Evolutionary conservation across 2,888 invertebrate genomes (phyloP).

Genomic region (Xylophagus ater): DNA sequence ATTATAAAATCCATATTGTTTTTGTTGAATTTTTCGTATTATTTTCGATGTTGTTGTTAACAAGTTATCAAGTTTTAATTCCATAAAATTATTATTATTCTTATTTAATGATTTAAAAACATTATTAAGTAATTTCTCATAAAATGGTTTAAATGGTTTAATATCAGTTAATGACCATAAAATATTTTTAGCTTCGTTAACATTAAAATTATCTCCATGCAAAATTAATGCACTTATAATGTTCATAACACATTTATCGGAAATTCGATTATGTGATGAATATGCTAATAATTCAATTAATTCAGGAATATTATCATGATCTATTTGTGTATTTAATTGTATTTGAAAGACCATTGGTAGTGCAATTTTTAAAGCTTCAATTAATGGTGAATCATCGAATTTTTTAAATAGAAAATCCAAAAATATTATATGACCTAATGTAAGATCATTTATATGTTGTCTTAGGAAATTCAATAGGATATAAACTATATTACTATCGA

Average conservation of each 20-base stretch:
- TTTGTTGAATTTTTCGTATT: constrained; percentile 39
- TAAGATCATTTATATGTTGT: constrained; percentile 48
- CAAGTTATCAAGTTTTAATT: constrained; percentile 41
- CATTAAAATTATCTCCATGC: constrained; percentile 39
- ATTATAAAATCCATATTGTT: constrained; percentile 47
- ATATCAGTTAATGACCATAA: constrained; percentile 47
- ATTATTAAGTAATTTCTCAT: constrained; percentile 43
- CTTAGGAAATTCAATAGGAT: constrained; percentile 52
- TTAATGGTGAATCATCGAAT: constrained; percentile 44
- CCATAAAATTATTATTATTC: constrained; percentile 30
- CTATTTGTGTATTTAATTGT: constrained; percentile 47
- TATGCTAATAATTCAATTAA: constrained; percentile 47
- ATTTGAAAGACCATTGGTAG: constrained; percentile 56
- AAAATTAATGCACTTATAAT: constrained; percentile 43
- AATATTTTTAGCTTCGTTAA: constrained; percentile 43
- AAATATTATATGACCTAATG: constrained; percentile 50
- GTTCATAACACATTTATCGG: constrained; percentile 42
- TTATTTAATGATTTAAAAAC: constrained; percentile 42
- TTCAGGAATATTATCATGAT: constrained; percentile 42
- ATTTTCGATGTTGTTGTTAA: constrained; percentile 43
- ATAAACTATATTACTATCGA: constrained; percentile 48
- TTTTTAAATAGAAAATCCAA: constrained; percentile 47
- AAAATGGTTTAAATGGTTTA: constrained; percentile 38
- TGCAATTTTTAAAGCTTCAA: constrained; percentile 52
- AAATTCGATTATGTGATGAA: constrained; percentile 41